A percentile compares a stretch with the other conserved stretches of the same genome.
Evolutionary conservation across 2,113 vertebrate species (phyloP).

Genomic region (Puffinus mauretanicus): DNA sequence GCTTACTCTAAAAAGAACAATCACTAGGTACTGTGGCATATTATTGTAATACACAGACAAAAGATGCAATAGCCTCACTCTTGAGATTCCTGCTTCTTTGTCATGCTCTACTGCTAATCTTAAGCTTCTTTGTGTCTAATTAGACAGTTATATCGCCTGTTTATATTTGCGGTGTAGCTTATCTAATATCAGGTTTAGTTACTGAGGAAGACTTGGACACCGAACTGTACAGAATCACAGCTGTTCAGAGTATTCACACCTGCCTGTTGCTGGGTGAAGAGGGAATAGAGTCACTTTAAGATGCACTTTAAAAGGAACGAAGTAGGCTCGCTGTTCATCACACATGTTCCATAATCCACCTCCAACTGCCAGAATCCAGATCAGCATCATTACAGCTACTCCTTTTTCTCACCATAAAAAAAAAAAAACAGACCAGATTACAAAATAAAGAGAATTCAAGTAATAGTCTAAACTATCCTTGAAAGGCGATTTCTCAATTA

Average conservation of each 20-base stretch:
- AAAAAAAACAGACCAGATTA: neutral
- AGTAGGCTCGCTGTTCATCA: conserved; percentile 18
- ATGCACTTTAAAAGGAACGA: neutral
- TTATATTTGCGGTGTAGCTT: neutral
- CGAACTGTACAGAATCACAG: conserved; percentile 5
- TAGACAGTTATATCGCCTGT: neutral
- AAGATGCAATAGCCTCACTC: neutral
- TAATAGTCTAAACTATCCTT: neutral
- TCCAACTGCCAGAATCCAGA: neutral
- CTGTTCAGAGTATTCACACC: conserved; percentile 23
- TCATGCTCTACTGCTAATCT: neutral
- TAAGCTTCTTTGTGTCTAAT: neutral
- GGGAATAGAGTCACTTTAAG: conserved; percentile 8
- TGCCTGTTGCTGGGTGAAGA: neutral
- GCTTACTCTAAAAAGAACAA: neutral
- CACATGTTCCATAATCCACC: conserved; percentile 38
- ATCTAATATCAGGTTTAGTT: neutral
- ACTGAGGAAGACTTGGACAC: neutral
- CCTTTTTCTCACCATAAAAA: neutral
- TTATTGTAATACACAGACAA: neutral
- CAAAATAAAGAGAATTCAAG: neutral
- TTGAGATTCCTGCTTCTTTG: neutral
- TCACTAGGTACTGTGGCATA: neutral
- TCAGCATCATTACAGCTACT: neutral
- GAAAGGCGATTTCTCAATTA: neutral